phyloP scores from a whole-genome alignment of 2,888 invertebrate genomes.

The Eretmocerus hayati region DNA sequence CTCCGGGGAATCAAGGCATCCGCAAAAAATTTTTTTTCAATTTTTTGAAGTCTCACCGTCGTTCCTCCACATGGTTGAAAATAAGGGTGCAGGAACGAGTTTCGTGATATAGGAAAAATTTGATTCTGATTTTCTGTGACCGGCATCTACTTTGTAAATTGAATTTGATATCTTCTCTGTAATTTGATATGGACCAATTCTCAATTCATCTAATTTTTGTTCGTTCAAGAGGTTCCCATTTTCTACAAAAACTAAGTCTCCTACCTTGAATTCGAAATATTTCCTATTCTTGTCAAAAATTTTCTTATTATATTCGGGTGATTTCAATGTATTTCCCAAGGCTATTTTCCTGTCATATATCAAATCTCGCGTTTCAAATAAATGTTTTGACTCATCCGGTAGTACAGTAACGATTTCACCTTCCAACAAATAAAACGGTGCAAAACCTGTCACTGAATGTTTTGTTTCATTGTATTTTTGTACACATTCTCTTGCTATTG shows the following conservation, averaged over 20 bases:
- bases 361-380: constrained; percentile 13
- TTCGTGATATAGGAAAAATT: constrained; percentile 12
- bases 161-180: constrained; percentile 25
- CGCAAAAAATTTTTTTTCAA: background rate
- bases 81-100: constrained; percentile 28
- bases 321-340: constrained; percentile 26
- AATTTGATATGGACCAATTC: constrained; percentile 26
- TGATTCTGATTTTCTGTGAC: constrained; percentile 14
- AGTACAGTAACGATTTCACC: constrained; percentile 21
- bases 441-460: constrained; percentile 27
- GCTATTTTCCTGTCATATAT: constrained; percentile 26
- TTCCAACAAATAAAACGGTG: constrained; percentile 27
- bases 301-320: constrained; percentile 29
- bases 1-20: background rate
- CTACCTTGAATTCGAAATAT: constrained; percentile 27
- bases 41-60: no score
- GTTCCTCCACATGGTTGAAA: background rate
- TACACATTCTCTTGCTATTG: constrained; percentile 28
- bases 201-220: constrained; percentile 30
- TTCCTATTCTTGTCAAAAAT: constrained; percentile 29
- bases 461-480: constrained; percentile 29
- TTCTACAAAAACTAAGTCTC: constrained; percentile 31
- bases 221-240: constrained; percentile 32
- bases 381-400: constrained; percentile 23
- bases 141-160: constrained; percentile 24